phyloP scores from a whole-genome alignment of 2,888 invertebrate species.

The Plemyria rubiginata region DNA sequence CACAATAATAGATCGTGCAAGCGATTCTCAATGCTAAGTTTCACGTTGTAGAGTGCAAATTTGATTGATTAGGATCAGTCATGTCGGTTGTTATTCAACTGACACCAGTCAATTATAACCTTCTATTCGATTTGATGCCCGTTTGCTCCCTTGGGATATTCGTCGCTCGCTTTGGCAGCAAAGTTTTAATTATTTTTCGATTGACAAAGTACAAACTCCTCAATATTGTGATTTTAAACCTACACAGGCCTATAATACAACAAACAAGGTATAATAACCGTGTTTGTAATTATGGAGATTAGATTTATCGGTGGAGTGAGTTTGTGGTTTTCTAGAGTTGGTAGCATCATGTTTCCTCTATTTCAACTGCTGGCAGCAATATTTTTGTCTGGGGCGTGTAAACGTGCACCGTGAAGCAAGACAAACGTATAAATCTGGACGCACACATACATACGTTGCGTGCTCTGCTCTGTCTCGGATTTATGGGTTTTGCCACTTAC shows the following conservation, averaged over 20 bases:
- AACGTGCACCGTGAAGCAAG: conserved; percentile 58
- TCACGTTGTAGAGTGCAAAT: conserved; percentile 54
- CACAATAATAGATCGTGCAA: conserved; percentile 30
- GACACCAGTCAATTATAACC: conserved; percentile 76
- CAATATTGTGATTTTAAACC: conserved; percentile 71
- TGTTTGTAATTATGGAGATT: conserved; percentile 34
- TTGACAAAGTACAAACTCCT: conserved; percentile 76
- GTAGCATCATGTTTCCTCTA: conserved; percentile 36
- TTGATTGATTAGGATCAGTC: conserved; percentile 57
- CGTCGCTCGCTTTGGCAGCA: conserved; percentile 74
- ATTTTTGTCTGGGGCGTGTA: conserved; percentile 59
- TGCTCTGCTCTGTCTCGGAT: conserved; percentile 62
- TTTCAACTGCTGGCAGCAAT: conserved; percentile 47
- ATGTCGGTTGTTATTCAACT: conserved; percentile 67
- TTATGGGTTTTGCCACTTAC: conserved; percentile 62
- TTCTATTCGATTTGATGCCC: conserved; percentile 80
- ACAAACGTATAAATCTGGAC: conserved; percentile 69
- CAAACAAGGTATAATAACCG: conserved; percentile 47
- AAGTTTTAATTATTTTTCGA: conserved; percentile 83
- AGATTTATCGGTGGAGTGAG: conserved; percentile 7
- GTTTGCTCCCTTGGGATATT: conserved; percentile 71
- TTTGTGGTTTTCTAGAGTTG: conserved; percentile 22
- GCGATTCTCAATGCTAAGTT: conserved; percentile 45
- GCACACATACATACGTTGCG: conserved; percentile 68
- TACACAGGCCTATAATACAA: conserved; percentile 56